A percentile compares a stretch with the other conserved stretches of the same genome.
Evolutionary conservation across 2,797 vertebrate species (phyloP).

Genomic region (Danio albolineatus): DNA sequence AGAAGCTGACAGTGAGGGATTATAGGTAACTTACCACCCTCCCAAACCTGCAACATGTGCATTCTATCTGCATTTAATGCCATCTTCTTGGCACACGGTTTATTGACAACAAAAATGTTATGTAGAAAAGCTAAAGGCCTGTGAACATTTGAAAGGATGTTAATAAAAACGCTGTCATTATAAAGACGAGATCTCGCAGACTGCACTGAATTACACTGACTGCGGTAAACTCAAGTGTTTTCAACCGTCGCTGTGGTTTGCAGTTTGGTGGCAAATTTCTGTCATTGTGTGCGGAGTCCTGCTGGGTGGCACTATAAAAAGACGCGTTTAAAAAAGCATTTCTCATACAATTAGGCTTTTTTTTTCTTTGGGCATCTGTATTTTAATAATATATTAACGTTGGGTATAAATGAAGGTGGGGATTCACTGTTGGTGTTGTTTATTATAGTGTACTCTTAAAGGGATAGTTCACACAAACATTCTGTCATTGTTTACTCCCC

Average conservation of each 20-base stretch:
- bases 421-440: neutral
- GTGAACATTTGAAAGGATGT: conserved; percentile 33
- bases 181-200: conserved; percentile 1
- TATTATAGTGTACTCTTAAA: neutral
- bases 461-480: too few species aligned
- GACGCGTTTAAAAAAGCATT: conserved; percentile 33
- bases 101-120: conserved; percentile 28
- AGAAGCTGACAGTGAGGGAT: conserved; percentile 36
- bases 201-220: conserved; percentile 27
- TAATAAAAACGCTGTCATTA: conserved; percentile 27
- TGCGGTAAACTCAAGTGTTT: conserved; percentile 18
- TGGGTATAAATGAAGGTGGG: neutral
- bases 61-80: conserved; percentile 28
- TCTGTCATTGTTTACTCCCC: too few species aligned
- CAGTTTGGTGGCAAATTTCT: conserved; percentile 35
- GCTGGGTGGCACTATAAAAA: conserved; percentile 59
- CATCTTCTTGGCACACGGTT: conserved; percentile 21
- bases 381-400: conserved; percentile 4
- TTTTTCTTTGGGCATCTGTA: neutral
- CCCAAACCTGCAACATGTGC: conserved; percentile 42
- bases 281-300: conserved; percentile 46
- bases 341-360: conserved; percentile 2
- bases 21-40: conserved; percentile 4
- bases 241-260: conserved; percentile 37
- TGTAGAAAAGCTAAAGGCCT: neutral